Conservation (phyloP, 2,797 vertebrate genomes). For the Sorex maritimensis region DNA sequence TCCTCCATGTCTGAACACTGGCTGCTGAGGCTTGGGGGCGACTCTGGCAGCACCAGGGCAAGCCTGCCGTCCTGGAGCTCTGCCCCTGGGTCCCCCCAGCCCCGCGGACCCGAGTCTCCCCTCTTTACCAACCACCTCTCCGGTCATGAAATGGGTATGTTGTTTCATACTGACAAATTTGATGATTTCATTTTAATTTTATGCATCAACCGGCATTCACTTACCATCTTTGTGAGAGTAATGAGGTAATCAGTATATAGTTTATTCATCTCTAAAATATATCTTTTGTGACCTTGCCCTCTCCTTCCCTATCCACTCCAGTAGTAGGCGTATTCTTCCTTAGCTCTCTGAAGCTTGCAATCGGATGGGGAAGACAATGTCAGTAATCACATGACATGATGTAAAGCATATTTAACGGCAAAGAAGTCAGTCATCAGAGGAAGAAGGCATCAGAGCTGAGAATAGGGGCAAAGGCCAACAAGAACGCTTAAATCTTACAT, state of each 20-base stretch:
- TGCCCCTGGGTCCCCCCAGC: constrained; percentile 88
- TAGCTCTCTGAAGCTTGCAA: background rate
- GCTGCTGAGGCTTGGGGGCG: constrained; percentile 93
- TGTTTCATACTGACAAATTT: background rate
- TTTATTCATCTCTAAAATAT: background rate
- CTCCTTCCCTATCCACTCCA: background rate
- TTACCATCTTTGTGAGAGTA: background rate
- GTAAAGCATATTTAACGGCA: background rate
- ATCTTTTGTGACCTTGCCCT: background rate
- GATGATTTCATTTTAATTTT: background rate
- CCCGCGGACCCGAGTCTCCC: constrained; percentile 90
- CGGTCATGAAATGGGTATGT: constrained; percentile 91
- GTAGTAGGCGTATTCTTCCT: background rate
- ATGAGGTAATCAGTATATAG: background rate
- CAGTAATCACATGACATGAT: background rate
- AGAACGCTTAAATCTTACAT: rapidly evolving
- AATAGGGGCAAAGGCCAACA: too few relatives aligned
- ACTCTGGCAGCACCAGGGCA: constrained; percentile 87
- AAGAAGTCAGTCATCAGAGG: background rate
- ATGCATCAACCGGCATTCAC: rapidly evolving
- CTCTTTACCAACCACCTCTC: constrained; percentile 86
- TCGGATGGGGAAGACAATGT: rapidly evolving
- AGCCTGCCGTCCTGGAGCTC: constrained; percentile 91
- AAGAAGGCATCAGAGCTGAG: background rate
- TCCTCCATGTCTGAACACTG: constrained; percentile 95